Base-by-base conservation (phyloP, 2,113 vertebrate species). In the Plecotus auritus region DNA sequence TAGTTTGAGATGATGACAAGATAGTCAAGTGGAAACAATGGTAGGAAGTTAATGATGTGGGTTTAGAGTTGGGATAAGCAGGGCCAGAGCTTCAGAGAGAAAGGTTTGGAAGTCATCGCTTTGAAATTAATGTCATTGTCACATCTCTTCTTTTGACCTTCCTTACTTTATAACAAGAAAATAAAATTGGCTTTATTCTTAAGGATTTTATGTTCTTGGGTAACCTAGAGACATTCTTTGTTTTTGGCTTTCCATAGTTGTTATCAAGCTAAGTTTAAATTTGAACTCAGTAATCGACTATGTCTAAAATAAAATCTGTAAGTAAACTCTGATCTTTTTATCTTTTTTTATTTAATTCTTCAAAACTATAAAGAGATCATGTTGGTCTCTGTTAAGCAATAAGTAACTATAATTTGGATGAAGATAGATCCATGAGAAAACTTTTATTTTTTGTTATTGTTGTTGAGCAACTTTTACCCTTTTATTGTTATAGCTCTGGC, bases 281-380 rank as follows among this genome's bases (percentile, higher is more conserved):
- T 37, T 93, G 69, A 88, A 88, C 78, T 74, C 51, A 72, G 9
- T 87, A 82, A 51, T 70, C 72, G 49, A 22, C n/a, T 37, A 7
- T 80, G 28, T 90, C 22, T 95, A 40, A 91, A 88, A 78, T 78
- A 94, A 69, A 93, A 64, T 69, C 70, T 91, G 0, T 56, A 28
- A 88, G 81, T 40, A 92, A 93, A 32, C 47, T 49, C 42, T 83
- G 11, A n/a, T 73, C 7, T 89, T 78, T 88, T 40, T 74, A 64
- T 67, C 12, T 40, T 92, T 93, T 93, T 92, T 66, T 69, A 17
- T 81, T 37, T 84, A 93, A 77, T 74, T 84, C 32, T 74, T 96
- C 37, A 70, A 70, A 88, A 90, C n/a, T 72, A 1, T 82, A 66
- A 91, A 66, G 82, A 93, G 35, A 64, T 82, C 56, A n/a, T 66